Base-by-base conservation (phyloP, 2,888 invertebrate species). In the Melanostoma scalare region DNA sequence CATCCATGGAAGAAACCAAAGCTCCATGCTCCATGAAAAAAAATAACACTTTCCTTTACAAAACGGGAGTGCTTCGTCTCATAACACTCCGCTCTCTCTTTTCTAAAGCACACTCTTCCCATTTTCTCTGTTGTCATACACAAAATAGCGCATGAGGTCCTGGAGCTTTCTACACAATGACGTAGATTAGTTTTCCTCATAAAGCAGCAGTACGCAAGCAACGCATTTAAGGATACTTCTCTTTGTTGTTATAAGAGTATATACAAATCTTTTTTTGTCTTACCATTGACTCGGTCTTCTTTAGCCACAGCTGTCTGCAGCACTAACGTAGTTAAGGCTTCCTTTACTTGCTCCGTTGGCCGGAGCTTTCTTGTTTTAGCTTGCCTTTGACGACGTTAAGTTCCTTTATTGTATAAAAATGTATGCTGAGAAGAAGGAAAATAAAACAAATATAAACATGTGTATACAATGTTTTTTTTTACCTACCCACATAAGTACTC, bases 101-200 rank as follows among this genome's bases (percentile, higher is more conserved):
- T 48, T 40, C 53, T 55, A 35, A 20, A 20, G 20, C 20, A 20
- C 36, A 10, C 35, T n/a, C 36, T 36, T 44, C 1, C 40, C 42
- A 20, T 20, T 44, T 67, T 60, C 48, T 76, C 67, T 67, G 61
- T 53, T 60, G 55, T 76, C 50, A 76, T 72, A 68, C 67, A 55
- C 73, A 78, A 82, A 50, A 82, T 73, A 77, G 82, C 82, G 77
- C 82, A 82, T 82, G 72, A 63, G 78, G 73, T 73, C 73, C 68
- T 4, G 35, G 40, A 82, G 82, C 82, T 82, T 82, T 69, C 58
- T 44, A 63, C 38, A 69, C 68, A 73, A 69, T 74, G 82, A 77
- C 82, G 82, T 78, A 73, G 52, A 30, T 53, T 48, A 78, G 73
- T 67, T 73, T 50, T 73, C 82, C 55, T 40, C 56, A 20, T 20